These are phyloP conservation scores for Hydropsyche betteni DNA, from an alignment of 2,888 invertebrate genomes.

Conservation along the genomic window DNA sequence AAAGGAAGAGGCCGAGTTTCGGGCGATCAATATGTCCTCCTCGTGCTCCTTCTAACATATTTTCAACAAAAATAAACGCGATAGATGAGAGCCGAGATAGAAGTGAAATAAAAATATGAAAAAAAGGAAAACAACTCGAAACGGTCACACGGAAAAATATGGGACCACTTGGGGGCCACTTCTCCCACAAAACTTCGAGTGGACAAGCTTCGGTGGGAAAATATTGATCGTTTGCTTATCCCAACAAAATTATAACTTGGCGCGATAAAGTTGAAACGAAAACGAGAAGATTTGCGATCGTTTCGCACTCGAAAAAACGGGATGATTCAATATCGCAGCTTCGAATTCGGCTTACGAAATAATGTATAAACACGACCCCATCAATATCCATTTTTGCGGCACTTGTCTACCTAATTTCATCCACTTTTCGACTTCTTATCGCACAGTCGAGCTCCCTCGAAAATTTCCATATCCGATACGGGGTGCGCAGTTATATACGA, in stretches of 20 bases:
- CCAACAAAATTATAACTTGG: slow-evolving; percentile 12
- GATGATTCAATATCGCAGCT: background rate
- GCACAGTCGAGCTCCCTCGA: background rate
- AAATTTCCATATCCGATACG: slow-evolving; percentile 16
- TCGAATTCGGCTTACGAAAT: too few species aligned
- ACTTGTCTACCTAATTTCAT: slow-evolving; percentile 25
- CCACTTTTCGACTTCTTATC: slow-evolving; percentile 17
- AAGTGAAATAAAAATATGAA: slow-evolving; percentile 4
- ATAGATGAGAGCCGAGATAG: background rate
- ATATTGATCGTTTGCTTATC: slow-evolving; percentile 33
- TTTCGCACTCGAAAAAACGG: background rate
- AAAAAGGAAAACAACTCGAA: slow-evolving; percentile 24
- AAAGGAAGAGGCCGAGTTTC: slow-evolving; percentile 18
- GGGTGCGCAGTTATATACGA: background rate
- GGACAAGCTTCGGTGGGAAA: slow-evolving; percentile 21
- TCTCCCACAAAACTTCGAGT: slow-evolving; percentile 21
- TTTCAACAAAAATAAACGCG: slow-evolving; percentile 9
- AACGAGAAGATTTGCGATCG: background rate
- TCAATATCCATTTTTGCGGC: slow-evolving; percentile 11
- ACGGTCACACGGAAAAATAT: slow-evolving; percentile 25
- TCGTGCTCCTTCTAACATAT: background rate
- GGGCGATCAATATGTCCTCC: slow-evolving; percentile 8
- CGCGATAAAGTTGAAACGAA: background rate
- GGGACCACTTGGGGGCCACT: slow-evolving; percentile 19
- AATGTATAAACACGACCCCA: background rate